Conservation (phyloP, 2,797 vertebrate species). For the Sciaenops ocellatus region DNA sequence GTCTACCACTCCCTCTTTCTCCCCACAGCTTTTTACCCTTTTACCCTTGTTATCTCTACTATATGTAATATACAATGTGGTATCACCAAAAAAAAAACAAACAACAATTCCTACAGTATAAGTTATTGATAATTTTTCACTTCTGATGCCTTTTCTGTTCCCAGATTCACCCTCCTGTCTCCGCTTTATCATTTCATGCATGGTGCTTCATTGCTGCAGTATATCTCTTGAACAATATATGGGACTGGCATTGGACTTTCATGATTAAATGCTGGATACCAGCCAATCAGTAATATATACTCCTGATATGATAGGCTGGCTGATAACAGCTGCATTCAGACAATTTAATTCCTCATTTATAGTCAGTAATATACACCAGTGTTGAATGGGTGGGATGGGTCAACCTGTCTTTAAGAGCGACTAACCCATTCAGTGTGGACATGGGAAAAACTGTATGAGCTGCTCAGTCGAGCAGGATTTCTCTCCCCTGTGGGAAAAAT, state of each 20-base stretch:
- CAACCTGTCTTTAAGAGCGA: conserved; percentile 20
- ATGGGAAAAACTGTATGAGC: conserved; percentile 52
- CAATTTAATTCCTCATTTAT: conserved; percentile 8
- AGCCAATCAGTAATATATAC: conserved; percentile 10
- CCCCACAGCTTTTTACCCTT: conserved; percentile 37
- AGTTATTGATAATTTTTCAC: not conserved
- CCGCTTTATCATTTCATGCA: conserved; percentile 2
- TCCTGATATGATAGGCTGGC: conserved; percentile 4
- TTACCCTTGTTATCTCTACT: conserved; percentile 31
- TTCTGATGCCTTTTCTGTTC: not conserved
- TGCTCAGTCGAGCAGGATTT: conserved; percentile 21
- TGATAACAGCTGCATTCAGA: conserved; percentile 25
- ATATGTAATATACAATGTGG: conserved; percentile 7
- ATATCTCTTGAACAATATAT: not conserved
- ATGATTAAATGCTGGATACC: conserved; percentile 10
- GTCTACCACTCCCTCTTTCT: conserved; percentile 55
- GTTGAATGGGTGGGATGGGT: conserved; percentile 32
- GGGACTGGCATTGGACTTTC: not conserved
- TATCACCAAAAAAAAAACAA: not conserved
- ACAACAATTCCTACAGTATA: not conserved
- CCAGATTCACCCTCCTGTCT: not conserved
- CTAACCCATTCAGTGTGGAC: conserved; percentile 39
- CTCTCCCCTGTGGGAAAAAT: conserved; percentile 52
- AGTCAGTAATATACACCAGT: conserved; percentile 32
- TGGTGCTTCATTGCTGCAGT: not conserved